Evolutionary conservation across 1,140 invertebrate genomes (phyloP), one percentile per base, ranked within the genome.

Genomic region (Drosophila seguyi): DNA sequence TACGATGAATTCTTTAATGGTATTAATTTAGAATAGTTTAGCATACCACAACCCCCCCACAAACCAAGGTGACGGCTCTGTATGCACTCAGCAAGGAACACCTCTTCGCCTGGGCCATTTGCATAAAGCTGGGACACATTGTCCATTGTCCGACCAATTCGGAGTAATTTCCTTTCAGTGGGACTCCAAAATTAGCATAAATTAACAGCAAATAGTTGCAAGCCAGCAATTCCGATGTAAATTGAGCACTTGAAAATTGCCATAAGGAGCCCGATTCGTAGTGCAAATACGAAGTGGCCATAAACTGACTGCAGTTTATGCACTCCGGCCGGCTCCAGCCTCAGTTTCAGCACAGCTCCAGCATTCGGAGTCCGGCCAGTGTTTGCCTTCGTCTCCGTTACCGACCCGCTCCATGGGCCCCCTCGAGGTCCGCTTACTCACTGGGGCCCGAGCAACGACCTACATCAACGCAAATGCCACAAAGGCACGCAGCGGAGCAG

Each of bases 221-320:
- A 39, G 58, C 52, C 53, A 60, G 68, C 84, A 78, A 79, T 83
- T 79, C 69, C 75, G 48, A 76, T 88, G 84, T 79, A 86, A 88
- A 86, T 88, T 88, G 84, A 83, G 79, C 75, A 69, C 84, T 79
- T 76, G 77, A 56, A 72, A 67, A 58, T 58, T 65, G 53, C 59
- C 79, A 86, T 86, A 83, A 86, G 88, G 84, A 87, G 82, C 75
- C 66, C 60, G 68, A 76, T 79, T 76, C 75, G 75, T 47, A 78
- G 77, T 81, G 66, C 73, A 86, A 73, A 79, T 76, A 88, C 75
- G 75, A 88, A 88, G 83, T 88, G 83, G 79, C 79, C 75, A 88
- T 86, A 86, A 86, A 86, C 84, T 87, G 60, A 58, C 69, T 73
- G 62, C 83, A 88, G 58, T 88, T 86, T 88, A 86, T 88, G 84